phyloP scores from a whole-genome alignment of 1,140 invertebrate genomes.

The Meteorus sp. region DNA sequence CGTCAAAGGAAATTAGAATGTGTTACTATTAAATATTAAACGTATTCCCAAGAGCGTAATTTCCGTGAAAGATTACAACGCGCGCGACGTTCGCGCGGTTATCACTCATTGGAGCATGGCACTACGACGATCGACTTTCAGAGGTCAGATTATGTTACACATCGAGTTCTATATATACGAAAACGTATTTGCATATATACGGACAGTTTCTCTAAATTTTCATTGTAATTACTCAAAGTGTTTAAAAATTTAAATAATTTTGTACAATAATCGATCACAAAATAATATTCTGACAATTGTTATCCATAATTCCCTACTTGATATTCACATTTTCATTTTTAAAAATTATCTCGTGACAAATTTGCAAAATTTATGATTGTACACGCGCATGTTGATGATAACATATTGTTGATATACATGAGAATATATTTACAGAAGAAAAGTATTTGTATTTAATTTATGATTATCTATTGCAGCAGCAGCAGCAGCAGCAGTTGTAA shows the following conservation, averaged over 20 bases:
- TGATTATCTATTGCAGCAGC: not conserved
- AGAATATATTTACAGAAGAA: not conserved
- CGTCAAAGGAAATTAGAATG: not conserved
- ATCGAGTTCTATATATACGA: too few species aligned
- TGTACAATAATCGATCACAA: too few species aligned
- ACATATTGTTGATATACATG: not conserved
- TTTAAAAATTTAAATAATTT: too few species aligned
- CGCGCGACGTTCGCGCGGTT: slow-evolving; percentile 1
- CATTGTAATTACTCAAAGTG: too few species aligned
- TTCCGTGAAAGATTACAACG: slow-evolving; percentile 11
- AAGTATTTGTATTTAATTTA: not conserved
- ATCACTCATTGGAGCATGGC: slow-evolving; percentile 19
- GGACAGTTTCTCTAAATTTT: too few species aligned
- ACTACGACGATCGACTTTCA: slow-evolving; percentile 16
- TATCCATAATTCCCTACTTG: too few species aligned
- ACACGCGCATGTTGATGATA: not conserved
- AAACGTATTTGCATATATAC: too few species aligned
- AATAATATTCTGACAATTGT: too few species aligned
- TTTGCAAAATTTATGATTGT: not conserved
- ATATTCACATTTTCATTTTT: too few species aligned
- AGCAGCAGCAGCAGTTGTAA: not conserved
- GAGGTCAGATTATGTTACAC: not conserved
- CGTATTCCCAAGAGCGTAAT: slow-evolving; percentile 15
- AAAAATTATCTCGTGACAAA: too few species aligned
- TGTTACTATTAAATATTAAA: too few species aligned